Conservation (phyloP, 1,140 invertebrate species). For the Drosophila orena region DNA sequence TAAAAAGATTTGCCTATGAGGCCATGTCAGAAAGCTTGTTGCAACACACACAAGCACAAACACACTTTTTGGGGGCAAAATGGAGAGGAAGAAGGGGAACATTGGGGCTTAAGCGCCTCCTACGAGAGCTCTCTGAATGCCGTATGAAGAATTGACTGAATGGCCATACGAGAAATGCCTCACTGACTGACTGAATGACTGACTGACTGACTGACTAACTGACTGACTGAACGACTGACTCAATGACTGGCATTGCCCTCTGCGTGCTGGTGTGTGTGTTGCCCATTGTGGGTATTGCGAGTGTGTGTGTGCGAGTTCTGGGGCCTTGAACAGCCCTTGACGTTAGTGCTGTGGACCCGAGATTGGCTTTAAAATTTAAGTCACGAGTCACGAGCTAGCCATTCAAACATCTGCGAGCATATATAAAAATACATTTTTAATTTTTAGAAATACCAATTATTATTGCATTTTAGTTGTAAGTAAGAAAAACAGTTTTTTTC, state of each 20-base stretch:
- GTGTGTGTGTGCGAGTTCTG: conserved; percentile 12
- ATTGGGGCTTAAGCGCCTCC: conserved; percentile 22
- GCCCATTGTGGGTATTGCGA: conserved; percentile 44
- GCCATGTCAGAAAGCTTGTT: conserved; percentile 62
- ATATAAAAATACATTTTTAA: too few relatives aligned
- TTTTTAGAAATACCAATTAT: too few relatives aligned
- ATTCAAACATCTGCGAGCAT: too few relatives aligned
- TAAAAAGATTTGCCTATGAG: conserved; percentile 42
- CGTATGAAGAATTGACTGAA: conserved; percentile 62
- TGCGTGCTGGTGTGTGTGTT: conserved; percentile 23
- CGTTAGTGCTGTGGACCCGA: conserved; percentile 9
- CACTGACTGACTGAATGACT: conserved; percentile 36
- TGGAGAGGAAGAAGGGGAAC: neutral
- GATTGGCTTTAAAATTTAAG: conserved; percentile 55
- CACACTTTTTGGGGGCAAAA: conserved; percentile 2
- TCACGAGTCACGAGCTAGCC: too few relatives aligned
- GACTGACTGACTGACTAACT: conserved; percentile 34
- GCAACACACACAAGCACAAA: conserved; percentile 33
- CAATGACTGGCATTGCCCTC: conserved; percentile 55
- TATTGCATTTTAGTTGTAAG: too few relatives aligned
- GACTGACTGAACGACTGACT: conserved; percentile 32
- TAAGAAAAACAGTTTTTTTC: too few relatives aligned
- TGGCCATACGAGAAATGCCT: conserved; percentile 45
- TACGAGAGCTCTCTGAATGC: conserved; percentile 49
- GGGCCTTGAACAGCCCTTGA: conserved; percentile 32